A percentile compares a stretch with the other conserved stretches of the same genome.
Conservation (phyloP, 2,888 invertebrate species). For the Clunio marinus region DNA sequence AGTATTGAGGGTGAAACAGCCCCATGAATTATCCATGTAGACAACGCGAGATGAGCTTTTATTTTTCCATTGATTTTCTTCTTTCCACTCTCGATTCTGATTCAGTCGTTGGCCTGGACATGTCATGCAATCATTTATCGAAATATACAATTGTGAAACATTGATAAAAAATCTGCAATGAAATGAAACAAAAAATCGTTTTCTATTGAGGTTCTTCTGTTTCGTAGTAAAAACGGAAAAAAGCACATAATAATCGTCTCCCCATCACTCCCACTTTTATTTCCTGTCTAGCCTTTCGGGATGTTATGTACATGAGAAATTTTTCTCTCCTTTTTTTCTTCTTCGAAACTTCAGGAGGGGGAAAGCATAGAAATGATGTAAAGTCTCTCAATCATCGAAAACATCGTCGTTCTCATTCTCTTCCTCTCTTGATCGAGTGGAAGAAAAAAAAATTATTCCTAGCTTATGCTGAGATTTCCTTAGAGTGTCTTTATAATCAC, state of each 20-base stretch:
- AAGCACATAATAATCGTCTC: slow-evolving; percentile 23
- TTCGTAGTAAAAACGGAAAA: not conserved
- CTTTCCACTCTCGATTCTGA: not conserved
- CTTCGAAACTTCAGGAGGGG: no score
- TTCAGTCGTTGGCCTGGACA: slow-evolving; percentile 1
- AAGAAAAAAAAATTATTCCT: no score
- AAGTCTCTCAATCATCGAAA: no score
- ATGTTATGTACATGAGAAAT: slow-evolving; percentile 12
- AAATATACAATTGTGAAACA: not conserved
- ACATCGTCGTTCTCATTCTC: no score
- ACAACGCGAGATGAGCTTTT: no score
- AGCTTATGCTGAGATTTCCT: no score
- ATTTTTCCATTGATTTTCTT: slow-evolving; percentile 20
- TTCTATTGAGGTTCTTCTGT: not conserved
- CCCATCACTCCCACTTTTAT: slow-evolving; percentile 15
- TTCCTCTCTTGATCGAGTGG: no score
- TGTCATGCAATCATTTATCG: not conserved
- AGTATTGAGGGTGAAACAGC: no score
- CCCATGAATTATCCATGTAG: not conserved
- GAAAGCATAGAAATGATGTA: no score
- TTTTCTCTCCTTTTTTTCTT: not conserved
- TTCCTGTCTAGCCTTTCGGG: slow-evolving; percentile 37
- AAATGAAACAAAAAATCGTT: not conserved
- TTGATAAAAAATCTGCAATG: not conserved
- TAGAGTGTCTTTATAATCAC: no score